Conservation (phyloP, 2,888 invertebrate species). For the Pollenia amentaria region DNA sequence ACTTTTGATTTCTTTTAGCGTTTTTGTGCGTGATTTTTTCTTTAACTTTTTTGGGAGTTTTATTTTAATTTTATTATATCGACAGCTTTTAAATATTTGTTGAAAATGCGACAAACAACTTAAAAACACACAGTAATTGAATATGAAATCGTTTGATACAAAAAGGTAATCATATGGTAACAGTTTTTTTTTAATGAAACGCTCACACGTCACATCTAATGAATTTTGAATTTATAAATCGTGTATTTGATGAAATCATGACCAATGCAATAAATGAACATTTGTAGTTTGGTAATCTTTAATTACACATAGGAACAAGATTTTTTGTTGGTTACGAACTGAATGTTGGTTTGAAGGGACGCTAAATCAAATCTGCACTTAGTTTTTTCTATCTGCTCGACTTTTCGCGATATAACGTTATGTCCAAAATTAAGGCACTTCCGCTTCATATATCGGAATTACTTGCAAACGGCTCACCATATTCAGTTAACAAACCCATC, state of each 20-base stretch:
- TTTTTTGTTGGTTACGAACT: too few relatives aligned
- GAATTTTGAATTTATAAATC: background rate
- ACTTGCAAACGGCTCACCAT: too few relatives aligned
- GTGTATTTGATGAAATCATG: background rate
- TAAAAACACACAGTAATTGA: conserved; percentile 17
- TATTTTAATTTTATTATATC: background rate
- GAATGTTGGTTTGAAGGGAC: too few relatives aligned
- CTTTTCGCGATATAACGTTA: too few relatives aligned
- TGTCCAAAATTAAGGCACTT: too few relatives aligned
- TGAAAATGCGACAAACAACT: conserved; percentile 41
- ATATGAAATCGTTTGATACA: background rate
- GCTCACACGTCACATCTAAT: background rate
- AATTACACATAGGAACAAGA: too few relatives aligned
- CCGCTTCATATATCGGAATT: too few relatives aligned
- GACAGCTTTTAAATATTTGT: conserved; percentile 25
- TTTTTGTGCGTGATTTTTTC: conserved; percentile 6
- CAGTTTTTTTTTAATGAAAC: conserved; percentile 19
- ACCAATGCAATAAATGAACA: conserved; percentile 1
- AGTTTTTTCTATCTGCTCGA: too few relatives aligned
- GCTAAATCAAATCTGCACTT: too few relatives aligned
- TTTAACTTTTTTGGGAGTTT: background rate
- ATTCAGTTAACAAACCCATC: too few relatives aligned
- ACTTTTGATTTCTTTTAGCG: conserved; percentile 40
- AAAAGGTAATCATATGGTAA: background rate
- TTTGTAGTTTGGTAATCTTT: background rate